Conservation (phyloP, 2,888 invertebrate species). For the Drosophila sordidula region DNA sequence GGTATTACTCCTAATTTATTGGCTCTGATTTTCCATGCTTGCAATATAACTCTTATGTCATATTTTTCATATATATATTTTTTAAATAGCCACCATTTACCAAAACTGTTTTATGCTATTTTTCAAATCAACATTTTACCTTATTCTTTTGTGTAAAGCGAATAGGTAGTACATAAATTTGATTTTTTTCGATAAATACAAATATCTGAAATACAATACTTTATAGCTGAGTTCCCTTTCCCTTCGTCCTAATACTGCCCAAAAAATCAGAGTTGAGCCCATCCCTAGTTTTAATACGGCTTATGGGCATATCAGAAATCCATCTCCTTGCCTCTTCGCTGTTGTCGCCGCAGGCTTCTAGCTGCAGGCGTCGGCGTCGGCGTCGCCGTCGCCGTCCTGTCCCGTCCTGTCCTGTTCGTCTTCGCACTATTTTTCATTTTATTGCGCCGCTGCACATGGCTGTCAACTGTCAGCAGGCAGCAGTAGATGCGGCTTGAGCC, state of each 20-base stretch:
- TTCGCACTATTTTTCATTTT: conserved; percentile 78
- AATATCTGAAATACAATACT: too few species aligned
- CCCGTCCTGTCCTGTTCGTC: conserved; percentile 40
- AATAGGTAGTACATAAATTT: too few species aligned
- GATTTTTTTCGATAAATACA: too few species aligned
- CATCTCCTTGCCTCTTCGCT: conserved; percentile 22
- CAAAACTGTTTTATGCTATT: too few species aligned
- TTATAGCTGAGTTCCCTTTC: background rate
- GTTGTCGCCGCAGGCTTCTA: conserved; percentile 19
- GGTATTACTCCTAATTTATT: too few species aligned
- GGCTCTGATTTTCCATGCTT: too few species aligned
- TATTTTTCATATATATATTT: too few species aligned
- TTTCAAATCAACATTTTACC: too few species aligned
- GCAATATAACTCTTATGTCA: too few species aligned
- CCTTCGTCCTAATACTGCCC: conserved; percentile 1
- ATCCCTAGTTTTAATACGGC: conserved; percentile 53
- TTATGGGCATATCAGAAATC: conserved; percentile 58
- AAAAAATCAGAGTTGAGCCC: conserved; percentile 4
- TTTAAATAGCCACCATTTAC: too few species aligned
- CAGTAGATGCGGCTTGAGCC: conserved; percentile 14
- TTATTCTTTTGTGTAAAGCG: too few species aligned
- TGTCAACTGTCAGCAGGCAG: conserved; percentile 68
- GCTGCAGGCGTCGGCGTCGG: conserved; percentile 57
- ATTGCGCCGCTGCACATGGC: conserved; percentile 79
- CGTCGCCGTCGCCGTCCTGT: conserved; percentile 15